Percentiles rank a stretch among this genome's conserved stretches.
Conservation (phyloP, 2,888 invertebrate species). For the Dasypolia templi region DNA sequence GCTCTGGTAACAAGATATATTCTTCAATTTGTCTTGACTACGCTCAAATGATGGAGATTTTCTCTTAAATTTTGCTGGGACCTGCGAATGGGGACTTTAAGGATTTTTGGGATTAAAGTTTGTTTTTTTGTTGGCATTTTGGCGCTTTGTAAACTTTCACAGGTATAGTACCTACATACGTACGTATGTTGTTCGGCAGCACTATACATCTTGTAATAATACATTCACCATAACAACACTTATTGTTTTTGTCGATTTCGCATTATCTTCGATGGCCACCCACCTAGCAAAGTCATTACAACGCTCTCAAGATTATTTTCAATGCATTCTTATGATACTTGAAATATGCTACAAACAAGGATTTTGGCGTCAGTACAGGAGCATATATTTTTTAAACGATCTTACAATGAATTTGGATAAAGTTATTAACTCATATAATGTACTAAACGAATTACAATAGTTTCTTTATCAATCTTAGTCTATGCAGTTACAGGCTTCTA, state of each 20-base stretch:
- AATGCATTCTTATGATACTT: too few species aligned
- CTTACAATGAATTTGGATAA: too few species aligned
- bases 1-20: constrained; percentile 63
- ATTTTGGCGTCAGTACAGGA: too few species aligned
- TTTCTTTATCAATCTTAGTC: too few species aligned
- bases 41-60: constrained; percentile 51
- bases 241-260: background rate
- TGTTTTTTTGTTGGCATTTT: background rate
- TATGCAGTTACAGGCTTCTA: too few species aligned
- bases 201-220: background rate
- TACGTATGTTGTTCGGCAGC: background rate
- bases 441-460: too few species aligned
- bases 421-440: too few species aligned
- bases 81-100: background rate
- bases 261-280: background rate
- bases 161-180: background rate
- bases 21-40: constrained; percentile 59
- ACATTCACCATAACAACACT: background rate
- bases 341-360: too few species aligned
- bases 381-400: too few species aligned
- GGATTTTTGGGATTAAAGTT: constrained; percentile 8
- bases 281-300: too few species aligned
- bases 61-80: constrained; percentile 31
- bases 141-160: background rate
- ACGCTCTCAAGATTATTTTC: too few species aligned